These are phyloP conservation scores for Ctenosaura bakeri DNA, from an alignment of 2,797 vertebrate genomes.

Conservation along the genomic window DNA sequence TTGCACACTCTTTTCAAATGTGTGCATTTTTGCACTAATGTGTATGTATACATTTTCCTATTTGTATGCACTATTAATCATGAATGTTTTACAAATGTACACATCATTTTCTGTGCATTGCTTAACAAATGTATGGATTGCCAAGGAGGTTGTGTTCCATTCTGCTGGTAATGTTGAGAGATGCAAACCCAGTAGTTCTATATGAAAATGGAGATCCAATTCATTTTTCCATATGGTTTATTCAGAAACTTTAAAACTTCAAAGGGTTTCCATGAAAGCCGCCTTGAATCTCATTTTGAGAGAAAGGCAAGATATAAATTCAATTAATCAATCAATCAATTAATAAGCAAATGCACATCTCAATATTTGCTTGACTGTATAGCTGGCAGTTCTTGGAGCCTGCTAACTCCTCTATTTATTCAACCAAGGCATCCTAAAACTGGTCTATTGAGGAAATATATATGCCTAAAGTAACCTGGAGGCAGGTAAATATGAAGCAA, in stretches of 20 bases:
- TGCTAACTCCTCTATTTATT: conserved; percentile 2
- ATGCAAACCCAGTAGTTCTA: not conserved
- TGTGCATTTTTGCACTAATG: too few species aligned
- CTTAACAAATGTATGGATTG: not conserved
- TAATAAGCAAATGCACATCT: too few species aligned
- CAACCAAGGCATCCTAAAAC: not conserved
- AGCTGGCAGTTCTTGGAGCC: too few species aligned
- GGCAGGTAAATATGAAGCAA: not conserved
- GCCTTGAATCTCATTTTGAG: too few species aligned
- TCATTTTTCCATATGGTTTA: not conserved
- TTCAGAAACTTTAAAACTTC: not conserved
- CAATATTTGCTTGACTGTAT: too few species aligned
- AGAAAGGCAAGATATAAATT: too few species aligned
- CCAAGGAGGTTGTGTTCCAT: not conserved
- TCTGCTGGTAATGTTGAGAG: not conserved
- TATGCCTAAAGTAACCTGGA: not conserved
- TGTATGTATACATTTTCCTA: too few species aligned
- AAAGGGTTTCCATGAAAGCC: not conserved
- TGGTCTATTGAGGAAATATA: not conserved
- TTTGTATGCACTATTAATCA: too few species aligned
- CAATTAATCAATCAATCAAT: too few species aligned
- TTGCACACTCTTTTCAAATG: not conserved
- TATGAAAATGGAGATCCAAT: not conserved
- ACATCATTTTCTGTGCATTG: too few species aligned
- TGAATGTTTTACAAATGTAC: too few species aligned